Evolutionary conservation across 1,140 invertebrate genomes (phyloP), one percentile per base, ranked within the genome.

Genomic region (Drosophila asahinai): DNA sequence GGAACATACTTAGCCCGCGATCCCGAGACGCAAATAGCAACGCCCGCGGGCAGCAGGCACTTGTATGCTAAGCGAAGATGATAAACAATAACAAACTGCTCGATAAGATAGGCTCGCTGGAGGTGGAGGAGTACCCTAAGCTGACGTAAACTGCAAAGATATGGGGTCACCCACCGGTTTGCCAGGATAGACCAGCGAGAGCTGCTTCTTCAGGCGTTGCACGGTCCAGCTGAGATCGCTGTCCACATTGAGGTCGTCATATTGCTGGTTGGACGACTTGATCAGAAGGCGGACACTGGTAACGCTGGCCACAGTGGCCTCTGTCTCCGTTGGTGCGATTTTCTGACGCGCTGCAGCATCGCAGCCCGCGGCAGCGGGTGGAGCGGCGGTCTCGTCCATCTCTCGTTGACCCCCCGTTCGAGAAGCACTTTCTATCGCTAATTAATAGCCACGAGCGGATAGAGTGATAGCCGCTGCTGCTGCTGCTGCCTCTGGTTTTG

Each of bases 221-320:
- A 98, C 96, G n/a, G 96, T 97, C 97, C 97, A 98, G 66, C 95
- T 95, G 38, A 96, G 94, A 87, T 96, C 94, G 92, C 97, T 97
- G 75, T 97, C 95, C 54, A 98, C 94, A 65, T 95, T 96, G 89
- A 98, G 96, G 93, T 98, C 97, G 76, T 96, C 97, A 81, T 98
- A 95, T 93, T 97, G 96, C 92, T 98, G 97, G 94, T 97, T 97
- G 19, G 97, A 97, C 25, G 97, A 97, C 93, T 97, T 98, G 43
- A 98, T 96, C 82, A 98, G 95, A 58, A 98, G 93, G 55, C 74
- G 73, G 22, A 91, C 72, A 59, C 71, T 78, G 54, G 63, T 63
- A 17, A 51, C 49, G 52, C 62, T 63, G 61, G 47, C n/a, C 14
- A 64, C 11, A 12, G 33, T 36, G 33, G 33, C 15, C 22, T 25